A percentile compares a stretch with the other conserved stretches of the same genome.
These are phyloP conservation scores for Hyla sarda DNA, from an alignment of 2,113 vertebrate genomes.

Conservation along the genomic window DNA sequence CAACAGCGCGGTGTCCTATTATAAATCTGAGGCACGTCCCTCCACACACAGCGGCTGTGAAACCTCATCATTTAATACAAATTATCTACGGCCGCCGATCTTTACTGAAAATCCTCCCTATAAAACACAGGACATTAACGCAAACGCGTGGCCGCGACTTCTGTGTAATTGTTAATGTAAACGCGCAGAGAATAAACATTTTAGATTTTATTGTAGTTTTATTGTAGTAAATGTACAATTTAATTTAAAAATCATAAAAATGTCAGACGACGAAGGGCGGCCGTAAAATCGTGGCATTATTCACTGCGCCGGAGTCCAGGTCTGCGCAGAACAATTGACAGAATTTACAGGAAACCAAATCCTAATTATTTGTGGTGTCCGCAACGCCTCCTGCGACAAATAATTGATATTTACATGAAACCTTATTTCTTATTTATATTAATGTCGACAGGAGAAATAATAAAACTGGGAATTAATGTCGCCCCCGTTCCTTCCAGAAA, in stretches of 20 bases:
- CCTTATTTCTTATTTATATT: constrained; percentile 1
- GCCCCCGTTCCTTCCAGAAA: background rate
- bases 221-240: background rate
- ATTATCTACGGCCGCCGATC: background rate
- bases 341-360: background rate
- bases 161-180: background rate
- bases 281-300: background rate
- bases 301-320: background rate
- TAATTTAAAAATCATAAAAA: constrained; percentile 14
- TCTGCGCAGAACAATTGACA: background rate
- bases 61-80: background rate
- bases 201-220: constrained; percentile 10
- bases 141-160: background rate
- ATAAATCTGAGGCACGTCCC: background rate
- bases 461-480: background rate
- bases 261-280: background rate
- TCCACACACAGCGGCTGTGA: background rate
- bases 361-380: background rate
- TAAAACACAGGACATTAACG: background rate
- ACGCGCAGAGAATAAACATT: background rate
- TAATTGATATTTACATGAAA: constrained; percentile 1
- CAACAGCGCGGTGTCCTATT: background rate
- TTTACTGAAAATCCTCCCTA: background rate
- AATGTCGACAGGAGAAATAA: background rate
- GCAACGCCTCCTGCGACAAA: background rate